Base-by-base conservation (phyloP, 2,888 invertebrate genomes). In the Chalcosyrphus nemorum region DNA sequence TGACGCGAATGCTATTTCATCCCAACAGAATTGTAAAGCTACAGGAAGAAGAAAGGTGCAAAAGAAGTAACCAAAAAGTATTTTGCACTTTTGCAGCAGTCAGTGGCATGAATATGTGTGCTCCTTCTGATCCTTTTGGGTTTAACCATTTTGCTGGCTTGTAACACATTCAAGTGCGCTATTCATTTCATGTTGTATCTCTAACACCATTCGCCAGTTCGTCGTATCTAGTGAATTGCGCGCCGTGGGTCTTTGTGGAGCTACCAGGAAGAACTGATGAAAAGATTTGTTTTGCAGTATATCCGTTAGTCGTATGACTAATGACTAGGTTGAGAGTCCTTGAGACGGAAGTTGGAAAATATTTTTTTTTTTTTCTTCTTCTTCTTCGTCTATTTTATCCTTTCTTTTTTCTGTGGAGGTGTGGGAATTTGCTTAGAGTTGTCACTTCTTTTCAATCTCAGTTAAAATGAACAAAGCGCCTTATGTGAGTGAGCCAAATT, bases 211-310 rank as follows among this genome's bases (percentile, higher is more conserved):
- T 52, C 50, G 57, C 38, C n/a, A 24, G 24, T 24, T 4, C n/a
- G n/a, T n/a, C n/a, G 2, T 32, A 50, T 21, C 21, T 4, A 19
- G 65, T 56, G 57, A 72, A 77, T 82, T 41, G 66, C 66, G n/a
- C n/a, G 32, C 77, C 72, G 54, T 15, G 50, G 59, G 71, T 59
- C 66, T 68, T 71, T 38, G 66, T 56, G 32, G 43, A 74, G 63
- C 68, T 66, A 72, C 52, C 63, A 84, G 84, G 80, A 84, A 84
- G 80, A 65, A 35, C 78, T 84, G 84, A 80, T 80, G 84, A 84
- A 84, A 84, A 52, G 84, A 84, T 84, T 84, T 84, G 84, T 80
- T 84, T 80, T 80, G 80, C 80, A 84, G 80, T 84, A 75, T 74
- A 84, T 84, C 84, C 84, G 70, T 59, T 75, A 56, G 80, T 80